Percentiles rank a stretch among this genome's conserved stretches.
Evolutionary conservation across 2,113 vertebrate genomes (phyloP).

Genomic region (Hirundichthys speculiger): DNA sequence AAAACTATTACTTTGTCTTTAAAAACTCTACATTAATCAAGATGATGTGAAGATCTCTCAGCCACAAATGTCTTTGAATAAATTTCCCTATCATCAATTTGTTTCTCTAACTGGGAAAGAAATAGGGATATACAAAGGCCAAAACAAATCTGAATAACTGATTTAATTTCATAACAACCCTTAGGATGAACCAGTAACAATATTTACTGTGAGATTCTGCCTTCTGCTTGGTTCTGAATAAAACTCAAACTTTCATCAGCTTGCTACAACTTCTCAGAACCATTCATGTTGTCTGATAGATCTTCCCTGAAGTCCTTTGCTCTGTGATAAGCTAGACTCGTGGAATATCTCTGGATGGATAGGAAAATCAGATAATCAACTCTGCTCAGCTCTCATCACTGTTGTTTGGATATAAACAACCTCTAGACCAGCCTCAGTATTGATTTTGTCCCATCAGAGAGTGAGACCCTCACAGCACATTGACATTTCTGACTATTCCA

Average conservation of each 20-base stretch:
- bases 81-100: no score
- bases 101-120: not conserved
- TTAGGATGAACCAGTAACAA: not conserved
- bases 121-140: not conserved
- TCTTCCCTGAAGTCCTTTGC: constrained; percentile 7
- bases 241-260: not conserved
- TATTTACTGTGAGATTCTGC: no score
- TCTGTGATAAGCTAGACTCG: constrained; percentile 4
- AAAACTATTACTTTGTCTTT: not conserved
- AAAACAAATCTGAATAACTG: not conserved
- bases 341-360: constrained; percentile 6
- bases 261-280: not conserved
- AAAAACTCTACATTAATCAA: not conserved
- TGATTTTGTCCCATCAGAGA: constrained; percentile 35
- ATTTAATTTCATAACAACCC: no score
- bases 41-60: not conserved
- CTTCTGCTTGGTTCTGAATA: no score
- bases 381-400: constrained; percentile 30
- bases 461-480: constrained; percentile 18
- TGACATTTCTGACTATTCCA: constrained; percentile 30
- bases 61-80: no score
- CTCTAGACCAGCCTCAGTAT: constrained; percentile 27
- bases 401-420: constrained; percentile 47
- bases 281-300: not conserved
- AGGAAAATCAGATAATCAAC: constrained; percentile 25